These are phyloP conservation scores for Stylophora pistillata DNA, from an alignment of 64 coral and sea anemone genomes.

Conservation along the genomic window DNA sequence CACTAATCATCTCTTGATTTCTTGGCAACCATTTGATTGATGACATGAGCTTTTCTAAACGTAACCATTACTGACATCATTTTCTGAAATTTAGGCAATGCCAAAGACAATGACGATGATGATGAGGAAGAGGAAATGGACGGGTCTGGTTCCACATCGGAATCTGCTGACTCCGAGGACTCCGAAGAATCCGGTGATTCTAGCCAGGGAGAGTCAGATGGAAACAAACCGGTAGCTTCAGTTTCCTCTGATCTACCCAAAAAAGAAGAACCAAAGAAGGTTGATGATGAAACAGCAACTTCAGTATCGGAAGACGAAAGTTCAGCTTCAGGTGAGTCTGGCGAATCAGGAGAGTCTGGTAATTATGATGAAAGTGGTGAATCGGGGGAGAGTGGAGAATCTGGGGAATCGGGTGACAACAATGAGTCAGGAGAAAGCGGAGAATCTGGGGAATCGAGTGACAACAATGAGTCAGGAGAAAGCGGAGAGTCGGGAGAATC, in stretches of 20 bases:
- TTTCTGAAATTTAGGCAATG: background rate
- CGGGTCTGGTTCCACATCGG: slow-evolving; percentile 88
- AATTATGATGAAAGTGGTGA: slow-evolving; percentile 18
- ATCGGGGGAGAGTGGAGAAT: slow-evolving; percentile 21
- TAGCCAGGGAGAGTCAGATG: slow-evolving; percentile 71
- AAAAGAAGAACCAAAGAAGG: background rate
- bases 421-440: background rate
- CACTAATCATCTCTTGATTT: too few relatives aligned
- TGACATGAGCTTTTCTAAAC: too few relatives aligned
- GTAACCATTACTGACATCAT: too few relatives aligned
- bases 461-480: slow-evolving; percentile 31
- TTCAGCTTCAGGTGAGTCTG: background rate
- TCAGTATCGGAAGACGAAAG: slow-evolving; percentile 9
- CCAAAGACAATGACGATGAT: slow-evolving; percentile 3
- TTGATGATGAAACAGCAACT: background rate
- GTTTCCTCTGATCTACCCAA: background rate
- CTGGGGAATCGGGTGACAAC: slow-evolving; percentile 5
- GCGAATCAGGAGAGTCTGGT: slow-evolving; percentile 38
- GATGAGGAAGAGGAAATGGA: slow-evolving; percentile 86
- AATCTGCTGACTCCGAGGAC: slow-evolving; percentile 78
- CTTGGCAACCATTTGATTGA: too few relatives aligned
- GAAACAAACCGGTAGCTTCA: slow-evolving; percentile 1
- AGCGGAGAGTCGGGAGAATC: slow-evolving; percentile 7
- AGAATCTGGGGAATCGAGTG: background rate
- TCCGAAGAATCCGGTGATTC: slow-evolving; percentile 83